These are phyloP conservation scores for Oncorhynchus keta DNA, from an alignment of 2,113 vertebrate genomes.

Conservation along the genomic window DNA sequence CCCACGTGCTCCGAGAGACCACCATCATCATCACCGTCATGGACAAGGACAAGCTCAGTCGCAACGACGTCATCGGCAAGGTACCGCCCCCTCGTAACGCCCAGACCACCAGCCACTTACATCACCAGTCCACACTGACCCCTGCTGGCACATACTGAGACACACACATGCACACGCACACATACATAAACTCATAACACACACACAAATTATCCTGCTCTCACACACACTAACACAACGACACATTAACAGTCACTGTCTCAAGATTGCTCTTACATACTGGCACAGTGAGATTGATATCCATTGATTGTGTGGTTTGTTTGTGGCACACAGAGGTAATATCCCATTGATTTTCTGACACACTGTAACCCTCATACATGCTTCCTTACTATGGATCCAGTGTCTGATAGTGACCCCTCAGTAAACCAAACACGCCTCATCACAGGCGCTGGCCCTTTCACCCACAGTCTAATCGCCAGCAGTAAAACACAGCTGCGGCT, in stretches of 20 bases:
- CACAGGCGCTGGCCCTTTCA: constrained; percentile 10
- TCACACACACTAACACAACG: background rate
- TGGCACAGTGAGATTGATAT: background rate
- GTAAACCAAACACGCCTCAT: constrained; percentile 27
- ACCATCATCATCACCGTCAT: constrained; percentile 99
- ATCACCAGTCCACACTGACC: constrained; percentile 63
- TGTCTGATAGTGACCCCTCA: background rate
- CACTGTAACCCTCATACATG: background rate
- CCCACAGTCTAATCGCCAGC: no score
- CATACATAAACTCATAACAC: background rate
- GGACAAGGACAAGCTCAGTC: constrained; percentile 97
- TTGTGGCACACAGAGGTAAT: background rate
- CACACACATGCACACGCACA: background rate
- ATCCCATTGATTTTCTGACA: background rate
- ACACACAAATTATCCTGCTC: background rate
- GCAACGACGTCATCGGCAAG: constrained; percentile 98
- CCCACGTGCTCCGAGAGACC: constrained; percentile 94
- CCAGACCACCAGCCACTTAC: constrained; percentile 9
- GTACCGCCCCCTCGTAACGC: constrained; percentile 54
- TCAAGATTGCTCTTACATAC: background rate
- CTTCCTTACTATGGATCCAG: background rate
- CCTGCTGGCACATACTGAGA: constrained; percentile 54
- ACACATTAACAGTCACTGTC: background rate
- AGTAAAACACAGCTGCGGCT: no score
- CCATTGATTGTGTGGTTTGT: constrained; percentile 1